These are phyloP conservation scores for Siderastrea siderea DNA, from an alignment of 92 coral and sea anemone genomes.

Conservation along the genomic window DNA sequence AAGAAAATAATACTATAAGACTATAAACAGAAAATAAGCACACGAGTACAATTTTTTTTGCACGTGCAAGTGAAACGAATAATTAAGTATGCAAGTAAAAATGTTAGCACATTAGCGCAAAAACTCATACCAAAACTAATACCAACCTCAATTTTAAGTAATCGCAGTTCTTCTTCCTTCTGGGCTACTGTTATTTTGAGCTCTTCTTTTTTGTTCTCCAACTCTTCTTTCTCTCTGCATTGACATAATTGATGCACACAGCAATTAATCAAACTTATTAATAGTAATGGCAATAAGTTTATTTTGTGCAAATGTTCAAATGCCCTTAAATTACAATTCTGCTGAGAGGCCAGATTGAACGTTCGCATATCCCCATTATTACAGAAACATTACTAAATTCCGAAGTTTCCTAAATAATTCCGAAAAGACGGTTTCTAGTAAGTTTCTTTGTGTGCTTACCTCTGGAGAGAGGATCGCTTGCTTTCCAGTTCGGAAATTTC, in stretches of 20 bases:
- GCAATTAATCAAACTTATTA: not conserved
- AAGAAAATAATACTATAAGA: not conserved
- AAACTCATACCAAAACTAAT: too few relatives aligned
- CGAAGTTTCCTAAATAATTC: too few relatives aligned
- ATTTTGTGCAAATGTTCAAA: too few relatives aligned
- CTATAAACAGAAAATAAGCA: not conserved
- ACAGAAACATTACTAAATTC: too few relatives aligned
- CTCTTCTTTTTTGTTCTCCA: constrained; percentile 32
- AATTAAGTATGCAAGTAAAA: too few relatives aligned
- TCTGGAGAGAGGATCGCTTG: not conserved
- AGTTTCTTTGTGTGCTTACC: not conserved
- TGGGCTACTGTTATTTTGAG: constrained; percentile 34
- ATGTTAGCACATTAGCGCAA: too few relatives aligned
- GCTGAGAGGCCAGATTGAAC: too few relatives aligned
- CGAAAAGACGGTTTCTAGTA: too few relatives aligned
- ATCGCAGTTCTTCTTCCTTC: constrained; percentile 40
- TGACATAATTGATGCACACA: not conserved
- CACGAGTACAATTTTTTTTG: not conserved
- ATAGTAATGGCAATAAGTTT: not conserved
- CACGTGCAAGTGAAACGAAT: not conserved
- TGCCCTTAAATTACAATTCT: not conserved
- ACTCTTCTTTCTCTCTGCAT: constrained; percentile 55
- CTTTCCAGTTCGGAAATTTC: constrained; percentile 22
- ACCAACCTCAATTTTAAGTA: constrained; percentile 50
- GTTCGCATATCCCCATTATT: too few relatives aligned